Percentiles rank a stretch among this genome's conserved stretches.
Evolutionary conservation across 2,888 invertebrate species (phyloP).

Genomic region (Iphiclides podalirius): DNA sequence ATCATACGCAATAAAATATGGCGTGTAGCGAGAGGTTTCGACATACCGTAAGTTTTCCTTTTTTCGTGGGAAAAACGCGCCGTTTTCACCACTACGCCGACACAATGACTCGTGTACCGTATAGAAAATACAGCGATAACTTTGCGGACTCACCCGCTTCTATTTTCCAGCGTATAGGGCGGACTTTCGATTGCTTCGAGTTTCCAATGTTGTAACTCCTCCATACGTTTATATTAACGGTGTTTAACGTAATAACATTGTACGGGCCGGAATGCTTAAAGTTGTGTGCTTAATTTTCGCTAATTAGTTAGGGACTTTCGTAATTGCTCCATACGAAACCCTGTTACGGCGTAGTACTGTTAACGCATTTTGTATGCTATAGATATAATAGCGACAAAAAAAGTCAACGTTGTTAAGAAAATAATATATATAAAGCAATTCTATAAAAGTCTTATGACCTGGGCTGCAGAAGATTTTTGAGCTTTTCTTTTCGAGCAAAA

Average conservation of each 20-base stretch:
- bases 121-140: conserved; percentile 35
- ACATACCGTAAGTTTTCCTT: conserved; percentile 68
- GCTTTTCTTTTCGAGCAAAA: no score
- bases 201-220: neutral
- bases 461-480: no score
- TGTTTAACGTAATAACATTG: conserved; percentile 43
- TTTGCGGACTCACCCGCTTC: conserved; percentile 29
- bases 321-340: conserved; percentile 13
- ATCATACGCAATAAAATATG: conserved; percentile 45
- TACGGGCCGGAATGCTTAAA: conserved; percentile 26
- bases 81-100: conserved; percentile 62
- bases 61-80: conserved; percentile 71
- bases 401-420: no score
- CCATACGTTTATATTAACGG: conserved; percentile 44
- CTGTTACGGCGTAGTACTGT: neutral
- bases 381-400: no score
- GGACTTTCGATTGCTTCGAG: conserved; percentile 23
- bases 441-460: no score
- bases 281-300: conserved; percentile 27
- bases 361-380: no score
- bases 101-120: conserved; percentile 50
- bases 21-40: conserved; percentile 59
- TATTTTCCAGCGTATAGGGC: conserved; percentile 29
- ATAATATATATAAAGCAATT: no score
- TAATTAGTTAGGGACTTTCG: conserved; percentile 25